Evolutionary conservation across 2,888 invertebrate species (phyloP).

Genomic region (Mimas tiliae): DNA sequence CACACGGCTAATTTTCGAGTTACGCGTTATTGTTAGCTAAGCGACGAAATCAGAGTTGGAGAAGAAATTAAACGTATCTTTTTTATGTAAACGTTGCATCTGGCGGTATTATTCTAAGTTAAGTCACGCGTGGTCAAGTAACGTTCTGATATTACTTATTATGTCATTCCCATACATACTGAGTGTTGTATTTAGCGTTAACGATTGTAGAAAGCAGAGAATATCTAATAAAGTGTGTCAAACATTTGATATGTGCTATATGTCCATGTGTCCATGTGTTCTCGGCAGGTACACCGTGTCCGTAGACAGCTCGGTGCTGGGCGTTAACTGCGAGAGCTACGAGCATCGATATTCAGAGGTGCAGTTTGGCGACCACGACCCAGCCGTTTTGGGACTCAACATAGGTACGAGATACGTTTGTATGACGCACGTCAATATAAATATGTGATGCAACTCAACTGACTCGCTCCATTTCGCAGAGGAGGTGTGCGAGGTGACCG

Average conservation of each 20-base stretch:
- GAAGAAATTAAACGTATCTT: too few species aligned
- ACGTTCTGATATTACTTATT: too few species aligned
- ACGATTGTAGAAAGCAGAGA: too few species aligned
- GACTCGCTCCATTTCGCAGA: conserved; percentile 40
- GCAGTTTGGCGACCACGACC: conserved; percentile 41
- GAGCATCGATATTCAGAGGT: conserved; percentile 63
- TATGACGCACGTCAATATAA: not conserved
- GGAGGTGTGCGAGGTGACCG: conserved; percentile 55
- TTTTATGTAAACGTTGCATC: too few species aligned
- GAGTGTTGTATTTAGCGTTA: too few species aligned
- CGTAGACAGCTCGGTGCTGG: conserved; percentile 72
- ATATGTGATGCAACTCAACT: not conserved
- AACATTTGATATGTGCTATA: not conserved
- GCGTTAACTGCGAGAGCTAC: conserved; percentile 63
- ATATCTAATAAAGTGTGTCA: not conserved
- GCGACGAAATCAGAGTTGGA: too few species aligned
- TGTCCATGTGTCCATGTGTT: not conserved
- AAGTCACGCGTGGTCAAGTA: too few species aligned
- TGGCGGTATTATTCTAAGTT: too few species aligned
- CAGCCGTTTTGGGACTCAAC: conserved; percentile 52
- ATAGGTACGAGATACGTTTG: conserved; percentile 45
- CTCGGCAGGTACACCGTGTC: conserved; percentile 64
- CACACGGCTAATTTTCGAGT: too few species aligned
- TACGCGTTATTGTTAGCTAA: too few species aligned
- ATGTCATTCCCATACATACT: too few species aligned